These are phyloP conservation scores for Patella ulyssiponensis DNA, from an alignment of 2,888 invertebrate genomes.

Conservation along the genomic window DNA sequence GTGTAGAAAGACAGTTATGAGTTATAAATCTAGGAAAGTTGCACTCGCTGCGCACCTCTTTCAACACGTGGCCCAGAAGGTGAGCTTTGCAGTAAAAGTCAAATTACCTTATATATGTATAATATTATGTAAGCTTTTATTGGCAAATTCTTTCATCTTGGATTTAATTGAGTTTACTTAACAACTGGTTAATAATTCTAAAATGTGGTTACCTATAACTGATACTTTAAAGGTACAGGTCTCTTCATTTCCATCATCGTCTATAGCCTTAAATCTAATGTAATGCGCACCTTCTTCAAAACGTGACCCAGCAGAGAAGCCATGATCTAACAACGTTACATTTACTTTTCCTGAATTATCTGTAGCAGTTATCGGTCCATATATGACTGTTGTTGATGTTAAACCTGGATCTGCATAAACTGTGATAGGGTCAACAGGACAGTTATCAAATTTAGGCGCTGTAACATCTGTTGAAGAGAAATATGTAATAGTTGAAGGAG, in stretches of 20 bases:
- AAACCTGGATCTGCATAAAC: conserved; percentile 4
- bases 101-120: too few relatives aligned
- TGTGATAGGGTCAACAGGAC: background rate
- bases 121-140: background rate
- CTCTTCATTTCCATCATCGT: background rate
- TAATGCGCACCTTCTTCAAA: background rate
- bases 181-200: background rate
- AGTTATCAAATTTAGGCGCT: background rate
- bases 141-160: background rate
- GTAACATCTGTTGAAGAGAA: background rate
- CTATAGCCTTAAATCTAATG: background rate
- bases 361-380: background rate
- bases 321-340: background rate
- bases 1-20: background rate
- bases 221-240: background rate
- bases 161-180: background rate
- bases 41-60: too few relatives aligned
- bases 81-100: too few relatives aligned
- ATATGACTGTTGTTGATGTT: background rate
- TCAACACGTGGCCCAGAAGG: too few relatives aligned
- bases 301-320: background rate
- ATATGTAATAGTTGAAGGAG: too few relatives aligned
- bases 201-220: background rate
- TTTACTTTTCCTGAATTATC: background rate
- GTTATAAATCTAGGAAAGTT: too few relatives aligned